A percentile compares a stretch with the other conserved stretches of the same genome.
Evolutionary conservation across 2,888 invertebrate genomes (phyloP).

Genomic region (Euplexia lucipara): DNA sequence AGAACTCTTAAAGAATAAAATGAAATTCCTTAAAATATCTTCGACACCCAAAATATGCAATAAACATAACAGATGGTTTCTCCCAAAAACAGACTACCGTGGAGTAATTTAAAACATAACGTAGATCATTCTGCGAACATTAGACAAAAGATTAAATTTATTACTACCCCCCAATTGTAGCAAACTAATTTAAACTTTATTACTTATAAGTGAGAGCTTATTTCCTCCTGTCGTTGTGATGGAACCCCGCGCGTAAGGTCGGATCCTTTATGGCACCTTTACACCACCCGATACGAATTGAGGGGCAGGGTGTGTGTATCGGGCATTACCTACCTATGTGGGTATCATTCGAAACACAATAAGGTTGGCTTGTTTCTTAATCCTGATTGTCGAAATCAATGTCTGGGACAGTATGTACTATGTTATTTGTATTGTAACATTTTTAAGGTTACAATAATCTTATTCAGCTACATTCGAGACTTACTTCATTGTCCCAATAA

Average conservation of each 20-base stretch:
- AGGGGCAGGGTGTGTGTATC: not conserved
- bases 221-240: constrained; percentile 25
- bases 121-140: constrained; percentile 57
- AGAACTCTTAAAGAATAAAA: constrained; percentile 9
- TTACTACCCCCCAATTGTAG: constrained; percentile 31
- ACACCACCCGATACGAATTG: constrained; percentile 34
- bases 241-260: constrained; percentile 16
- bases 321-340: constrained; percentile 1
- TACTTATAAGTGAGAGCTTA: constrained; percentile 27
- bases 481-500: no score
- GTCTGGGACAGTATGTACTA: no score
- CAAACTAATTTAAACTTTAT: constrained; percentile 51
- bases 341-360: not conserved
- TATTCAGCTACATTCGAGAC: no score
- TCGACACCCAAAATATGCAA: constrained; percentile 39
- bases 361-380: no score
- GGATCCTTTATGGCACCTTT: constrained; percentile 30
- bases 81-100: constrained; percentile 23
- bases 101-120: constrained; percentile 51
- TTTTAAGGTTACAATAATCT: no score
- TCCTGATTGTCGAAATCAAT: no score
- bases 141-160: constrained; percentile 67
- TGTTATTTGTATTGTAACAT: no score
- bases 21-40: constrained; percentile 36
- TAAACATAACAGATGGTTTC: constrained; percentile 42